phyloP scores from a whole-genome alignment of 2,888 invertebrate species.

The Ferrisia virgata region DNA sequence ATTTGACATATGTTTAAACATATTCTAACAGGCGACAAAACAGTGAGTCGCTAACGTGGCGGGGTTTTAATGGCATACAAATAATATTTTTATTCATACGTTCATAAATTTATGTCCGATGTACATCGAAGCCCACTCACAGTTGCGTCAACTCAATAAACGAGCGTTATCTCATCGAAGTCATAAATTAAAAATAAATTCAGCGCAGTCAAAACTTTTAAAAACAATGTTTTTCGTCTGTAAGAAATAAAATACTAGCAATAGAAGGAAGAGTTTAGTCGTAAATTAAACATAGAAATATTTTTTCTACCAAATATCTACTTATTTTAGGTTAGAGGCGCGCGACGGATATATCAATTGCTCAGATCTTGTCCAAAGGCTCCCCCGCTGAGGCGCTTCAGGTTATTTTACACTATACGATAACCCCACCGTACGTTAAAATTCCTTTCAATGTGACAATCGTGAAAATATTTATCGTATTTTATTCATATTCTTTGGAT shows the following conservation, averaged over 20 bases:
- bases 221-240: slow-evolving; percentile 39
- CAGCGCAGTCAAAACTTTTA: slow-evolving; percentile 30
- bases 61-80: background rate
- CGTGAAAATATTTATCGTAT: slow-evolving; percentile 44
- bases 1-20: background rate
- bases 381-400: slow-evolving; percentile 43
- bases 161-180: slow-evolving; percentile 38
- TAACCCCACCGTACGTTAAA: slow-evolving; percentile 12
- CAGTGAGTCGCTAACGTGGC: background rate
- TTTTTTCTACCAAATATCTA: slow-evolving; percentile 37
- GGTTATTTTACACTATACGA: slow-evolving; percentile 43
- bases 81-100: slow-evolving; percentile 4
- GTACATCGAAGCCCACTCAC: background rate
- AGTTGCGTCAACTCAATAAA: slow-evolving; percentile 20
- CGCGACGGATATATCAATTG: slow-evolving; percentile 45
- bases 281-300: slow-evolving; percentile 42
- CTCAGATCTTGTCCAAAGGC: slow-evolving; percentile 43
- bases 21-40: background rate
- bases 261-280: slow-evolving; percentile 32
- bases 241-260: slow-evolving; percentile 30
- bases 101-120: background rate
- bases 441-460: slow-evolving; percentile 34
- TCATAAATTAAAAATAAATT: slow-evolving; percentile 39
- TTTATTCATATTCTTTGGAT: slow-evolving; percentile 35
- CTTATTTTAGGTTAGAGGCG: slow-evolving; percentile 39